Percentiles rank a stretch among this genome's conserved stretches.
Evolutionary conservation across 2,797 vertebrate species (phyloP).

Genomic region (Dallia pectoralis): DNA sequence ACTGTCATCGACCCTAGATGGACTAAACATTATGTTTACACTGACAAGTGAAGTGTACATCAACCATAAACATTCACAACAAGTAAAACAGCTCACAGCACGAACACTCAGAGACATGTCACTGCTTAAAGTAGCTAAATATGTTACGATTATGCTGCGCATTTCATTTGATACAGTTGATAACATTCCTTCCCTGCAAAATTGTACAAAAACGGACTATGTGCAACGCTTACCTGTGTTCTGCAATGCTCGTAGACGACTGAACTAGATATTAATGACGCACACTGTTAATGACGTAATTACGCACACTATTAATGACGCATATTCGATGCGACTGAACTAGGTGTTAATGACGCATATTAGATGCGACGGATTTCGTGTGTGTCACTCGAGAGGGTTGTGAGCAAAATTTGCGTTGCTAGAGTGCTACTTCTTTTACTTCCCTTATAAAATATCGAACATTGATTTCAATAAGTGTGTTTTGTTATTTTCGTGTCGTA

Average conservation of each 20-base stretch:
- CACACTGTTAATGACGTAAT: too few species aligned
- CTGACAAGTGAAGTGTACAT: background rate
- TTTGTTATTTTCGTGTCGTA: background rate
- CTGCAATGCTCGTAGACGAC: background rate
- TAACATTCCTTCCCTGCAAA: background rate
- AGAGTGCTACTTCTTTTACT: background rate
- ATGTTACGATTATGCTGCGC: background rate
- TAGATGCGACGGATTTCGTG: slow-evolving; percentile 43
- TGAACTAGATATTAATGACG: slow-evolving; percentile 39
- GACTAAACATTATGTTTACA: background rate
- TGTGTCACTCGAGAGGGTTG: slow-evolving; percentile 9
- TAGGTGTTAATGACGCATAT: slow-evolving; percentile 42
- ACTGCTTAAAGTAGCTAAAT: background rate
- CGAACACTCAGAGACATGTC: background rate
- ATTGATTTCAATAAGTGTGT: background rate
- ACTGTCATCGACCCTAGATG: background rate
- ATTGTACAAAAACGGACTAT: background rate
- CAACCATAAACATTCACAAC: background rate
- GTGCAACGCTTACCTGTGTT: background rate
- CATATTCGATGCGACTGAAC: slow-evolving; percentile 15
- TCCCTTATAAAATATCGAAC: background rate
- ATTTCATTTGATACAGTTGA: too few species aligned
- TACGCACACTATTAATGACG: too few species aligned
- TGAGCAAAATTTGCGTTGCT: slow-evolving; percentile 29
- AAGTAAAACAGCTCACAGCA: background rate